Conservation (phyloP, 2,797 vertebrate genomes). For the Sitta carolinensis region DNA sequence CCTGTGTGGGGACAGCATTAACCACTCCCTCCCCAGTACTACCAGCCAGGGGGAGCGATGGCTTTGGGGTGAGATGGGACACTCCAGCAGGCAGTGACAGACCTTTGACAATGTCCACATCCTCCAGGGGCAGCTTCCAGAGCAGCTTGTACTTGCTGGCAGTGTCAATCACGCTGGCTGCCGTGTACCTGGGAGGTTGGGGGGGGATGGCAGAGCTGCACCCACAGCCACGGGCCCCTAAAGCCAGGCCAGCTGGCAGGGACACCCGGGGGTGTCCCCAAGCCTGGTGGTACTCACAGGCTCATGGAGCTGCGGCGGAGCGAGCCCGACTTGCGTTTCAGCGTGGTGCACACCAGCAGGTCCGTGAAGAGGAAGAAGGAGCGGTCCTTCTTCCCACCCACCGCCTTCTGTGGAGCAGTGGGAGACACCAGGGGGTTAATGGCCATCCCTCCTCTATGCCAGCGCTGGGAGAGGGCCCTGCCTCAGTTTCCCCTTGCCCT, state of each 20-base stretch:
- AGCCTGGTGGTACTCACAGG: slow-evolving; percentile 79
- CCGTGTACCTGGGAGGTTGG: slow-evolving; percentile 83
- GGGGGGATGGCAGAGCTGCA: background rate
- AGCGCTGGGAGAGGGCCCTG: background rate
- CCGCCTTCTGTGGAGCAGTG: slow-evolving; percentile 82
- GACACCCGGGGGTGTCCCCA: background rate
- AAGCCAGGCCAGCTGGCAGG: background rate
- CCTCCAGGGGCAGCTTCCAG: slow-evolving; percentile 95
- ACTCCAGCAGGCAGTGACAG: background rate
- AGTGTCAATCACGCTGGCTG: slow-evolving; percentile 93
- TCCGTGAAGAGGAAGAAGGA: slow-evolving; percentile 98
- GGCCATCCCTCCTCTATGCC: fast-evolving
- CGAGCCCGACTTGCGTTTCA: slow-evolving; percentile 96
- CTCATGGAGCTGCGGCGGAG: slow-evolving; percentile 97
- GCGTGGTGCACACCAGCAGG: slow-evolving; percentile 93
- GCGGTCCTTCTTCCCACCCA: slow-evolving; percentile 95
- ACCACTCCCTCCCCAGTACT: background rate
- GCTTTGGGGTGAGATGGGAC: background rate
- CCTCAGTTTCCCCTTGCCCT: background rate
- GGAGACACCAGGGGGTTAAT: background rate
- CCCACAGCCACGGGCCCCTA: background rate
- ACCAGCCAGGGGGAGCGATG: fast-evolving
- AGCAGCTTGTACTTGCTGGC: slow-evolving; percentile 98
- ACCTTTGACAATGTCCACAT: slow-evolving; percentile 96
- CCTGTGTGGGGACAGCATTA: slow-evolving; percentile 57